These are phyloP conservation scores for Leptopilina boulardi DNA, from an alignment of 1,140 invertebrate species.

Conservation along the genomic window DNA sequence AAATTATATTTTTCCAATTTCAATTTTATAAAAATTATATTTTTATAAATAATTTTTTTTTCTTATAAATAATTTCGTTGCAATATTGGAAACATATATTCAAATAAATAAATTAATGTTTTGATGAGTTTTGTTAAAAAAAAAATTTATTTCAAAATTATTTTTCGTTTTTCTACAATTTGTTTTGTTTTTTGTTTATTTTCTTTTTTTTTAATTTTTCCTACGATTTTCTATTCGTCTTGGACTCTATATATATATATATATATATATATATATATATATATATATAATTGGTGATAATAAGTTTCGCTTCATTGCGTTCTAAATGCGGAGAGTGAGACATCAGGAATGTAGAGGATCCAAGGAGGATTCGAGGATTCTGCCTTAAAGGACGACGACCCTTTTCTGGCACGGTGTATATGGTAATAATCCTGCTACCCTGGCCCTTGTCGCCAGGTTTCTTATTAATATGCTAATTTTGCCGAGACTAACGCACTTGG, in stretches of 20 bases:
- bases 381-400: slow-evolving; percentile 53
- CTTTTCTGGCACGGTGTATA: slow-evolving; percentile 2
- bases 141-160: no score
- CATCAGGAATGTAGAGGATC: slow-evolving; percentile 70
- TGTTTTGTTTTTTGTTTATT: no score
- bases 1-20: no score
- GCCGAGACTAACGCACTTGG: slow-evolving; percentile 42
- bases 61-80: no score
- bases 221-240: neutral
- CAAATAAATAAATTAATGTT: no score
- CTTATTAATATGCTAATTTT: slow-evolving; percentile 77
- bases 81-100: no score
- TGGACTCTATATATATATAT: neutral
- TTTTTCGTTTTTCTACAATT: no score
- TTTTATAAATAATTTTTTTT: no score
- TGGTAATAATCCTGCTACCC: slow-evolving; percentile 70
- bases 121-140: no score
- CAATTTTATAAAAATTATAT: no score
- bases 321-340: slow-evolving; percentile 75
- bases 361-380: slow-evolving; percentile 66
- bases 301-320: slow-evolving; percentile 76
- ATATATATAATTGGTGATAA: slow-evolving; percentile 46
- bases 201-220: no score
- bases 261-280: no score
- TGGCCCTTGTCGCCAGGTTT: slow-evolving; percentile 74